Percentiles rank a stretch among this genome's conserved stretches.
Conservation (phyloP, 2,888 invertebrate genomes). For the Protophormia terraenovae region DNA sequence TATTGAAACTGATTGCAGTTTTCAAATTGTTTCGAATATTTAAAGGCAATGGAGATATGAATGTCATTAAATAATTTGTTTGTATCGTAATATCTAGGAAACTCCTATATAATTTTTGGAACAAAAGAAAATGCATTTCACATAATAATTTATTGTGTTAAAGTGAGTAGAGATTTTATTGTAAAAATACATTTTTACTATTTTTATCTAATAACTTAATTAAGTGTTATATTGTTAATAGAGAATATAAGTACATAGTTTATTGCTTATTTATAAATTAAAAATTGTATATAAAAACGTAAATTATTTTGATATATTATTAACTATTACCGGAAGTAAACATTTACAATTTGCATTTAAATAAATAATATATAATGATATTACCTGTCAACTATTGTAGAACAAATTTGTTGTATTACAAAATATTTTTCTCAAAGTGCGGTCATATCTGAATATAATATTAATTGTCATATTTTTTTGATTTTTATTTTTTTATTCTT, state of each 20-base stretch:
- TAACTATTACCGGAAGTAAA: no score
- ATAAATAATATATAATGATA: no score
- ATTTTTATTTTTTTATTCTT: no score
- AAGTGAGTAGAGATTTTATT: constrained; percentile 10
- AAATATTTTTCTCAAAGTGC: no score
- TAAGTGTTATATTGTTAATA: constrained; percentile 23
- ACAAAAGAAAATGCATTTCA: constrained; percentile 29
- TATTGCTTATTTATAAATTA: not conserved
- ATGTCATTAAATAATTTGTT: not conserved
- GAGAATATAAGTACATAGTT: not conserved
- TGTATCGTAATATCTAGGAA: not conserved
- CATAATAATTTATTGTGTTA: not conserved
- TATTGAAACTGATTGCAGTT: not conserved
- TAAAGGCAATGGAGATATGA: not conserved
- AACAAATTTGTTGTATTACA: no score
- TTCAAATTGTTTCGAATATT: not conserved
- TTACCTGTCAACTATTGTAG: no score
- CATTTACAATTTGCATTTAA: no score
- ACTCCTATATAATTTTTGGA: not conserved
- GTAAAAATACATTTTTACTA: not conserved
- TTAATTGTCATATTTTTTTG: no score
- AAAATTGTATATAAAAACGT: not conserved
- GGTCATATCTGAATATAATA: no score
- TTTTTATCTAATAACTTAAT: constrained; percentile 24
- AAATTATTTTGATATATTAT: not conserved